These are phyloP conservation scores for Menidia beryllina DNA, from an alignment of 2,113 vertebrate species.

Conservation along the genomic window DNA sequence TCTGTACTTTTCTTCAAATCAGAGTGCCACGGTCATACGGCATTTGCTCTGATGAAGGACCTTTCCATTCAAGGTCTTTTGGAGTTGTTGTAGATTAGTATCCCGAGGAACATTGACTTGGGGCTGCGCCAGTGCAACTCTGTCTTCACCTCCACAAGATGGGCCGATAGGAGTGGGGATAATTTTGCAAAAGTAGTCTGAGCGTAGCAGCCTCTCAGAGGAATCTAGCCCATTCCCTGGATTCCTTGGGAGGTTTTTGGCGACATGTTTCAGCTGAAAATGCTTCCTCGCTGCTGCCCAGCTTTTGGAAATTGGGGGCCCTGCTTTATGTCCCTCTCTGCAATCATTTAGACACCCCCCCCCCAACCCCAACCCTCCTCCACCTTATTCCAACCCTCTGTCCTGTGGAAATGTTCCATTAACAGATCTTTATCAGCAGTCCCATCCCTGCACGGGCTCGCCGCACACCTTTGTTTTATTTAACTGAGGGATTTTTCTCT, in stretches of 20 bases:
- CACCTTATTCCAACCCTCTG: conserved; percentile 39
- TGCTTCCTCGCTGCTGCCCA: conserved; percentile 28
- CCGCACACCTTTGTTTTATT: conserved; percentile 68
- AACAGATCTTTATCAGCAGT: conserved; percentile 75
- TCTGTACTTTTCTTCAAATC: conserved; percentile 37
- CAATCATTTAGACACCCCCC: conserved; percentile 23
- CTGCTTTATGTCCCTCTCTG: conserved; percentile 1
- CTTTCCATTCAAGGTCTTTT: conserved; percentile 54
- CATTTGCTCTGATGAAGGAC: conserved; percentile 49
- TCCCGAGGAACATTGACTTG: conserved; percentile 59
- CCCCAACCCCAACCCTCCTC: conserved; percentile 1
- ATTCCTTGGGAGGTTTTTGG: conserved; percentile 57
- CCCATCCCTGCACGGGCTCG: conserved; percentile 61
- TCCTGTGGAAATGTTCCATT: conserved; percentile 62
- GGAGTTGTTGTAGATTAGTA: conserved; percentile 44
- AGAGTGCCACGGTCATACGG: conserved; percentile 31
- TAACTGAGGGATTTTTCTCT: conserved; percentile 65
- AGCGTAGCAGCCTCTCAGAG: conserved; percentile 60
- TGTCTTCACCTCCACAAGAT: conserved; percentile 70
- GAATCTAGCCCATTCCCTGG: conserved; percentile 61
- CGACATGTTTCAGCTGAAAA: conserved; percentile 30
- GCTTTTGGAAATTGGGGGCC: conserved; percentile 26
- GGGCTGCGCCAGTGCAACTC: conserved; percentile 63
- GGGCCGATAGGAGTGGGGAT: conserved; percentile 35
- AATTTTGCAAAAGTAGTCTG: conserved; percentile 47